Evolutionary conservation across 2,888 invertebrate species (phyloP), one percentile per base, ranked within the genome.

Genomic region (Eupeodes luniger): DNA sequence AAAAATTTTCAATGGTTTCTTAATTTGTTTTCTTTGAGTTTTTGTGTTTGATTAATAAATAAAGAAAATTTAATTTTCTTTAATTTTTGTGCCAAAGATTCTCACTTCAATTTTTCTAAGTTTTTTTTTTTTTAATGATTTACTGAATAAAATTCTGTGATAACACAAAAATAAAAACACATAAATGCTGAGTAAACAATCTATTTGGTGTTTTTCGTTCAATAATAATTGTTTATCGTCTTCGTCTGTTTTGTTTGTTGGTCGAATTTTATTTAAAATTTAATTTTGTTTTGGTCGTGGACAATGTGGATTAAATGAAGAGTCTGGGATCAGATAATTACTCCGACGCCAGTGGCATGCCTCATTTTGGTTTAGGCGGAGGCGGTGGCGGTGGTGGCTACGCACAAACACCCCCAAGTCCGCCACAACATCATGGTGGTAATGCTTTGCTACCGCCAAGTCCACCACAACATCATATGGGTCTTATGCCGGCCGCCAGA

Each of bases 381-480:
- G 91, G 64, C 4, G 64, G 64, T 64, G 64, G 64, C 12, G 47
- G 90, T 80, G 90, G 90, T 80, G 91, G 95, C 84, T 96, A 96
- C 91, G 96, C 97, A 94, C 97, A 97, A 93, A 97, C 97, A 86
- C 97, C 98, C 90, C 96, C 96, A 80, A 96, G 96, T 90, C 96
- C 96, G 85, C 96, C 96, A 89, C 93, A 94, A 11, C 95, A 96
- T 93, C 96, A 96, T 94, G 90, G 87, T 51, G 90, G 90, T 14
- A 90, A 89, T 67, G 82, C 88, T 14, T 44, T 91, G 53, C 81
- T 90, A 91, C 91, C 91, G 34, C 91, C 91, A 5, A 91, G 90
- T 90, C 90, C 91, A 27, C 90, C 91, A 12, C 91, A 91, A 81
- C 89, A 90, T 44, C 92, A 93, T 76, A 84, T 93, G 76, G 92